Evolutionary conservation across 2,888 invertebrate genomes (phyloP).

Genomic region (Tubulanus polymorphus): DNA sequence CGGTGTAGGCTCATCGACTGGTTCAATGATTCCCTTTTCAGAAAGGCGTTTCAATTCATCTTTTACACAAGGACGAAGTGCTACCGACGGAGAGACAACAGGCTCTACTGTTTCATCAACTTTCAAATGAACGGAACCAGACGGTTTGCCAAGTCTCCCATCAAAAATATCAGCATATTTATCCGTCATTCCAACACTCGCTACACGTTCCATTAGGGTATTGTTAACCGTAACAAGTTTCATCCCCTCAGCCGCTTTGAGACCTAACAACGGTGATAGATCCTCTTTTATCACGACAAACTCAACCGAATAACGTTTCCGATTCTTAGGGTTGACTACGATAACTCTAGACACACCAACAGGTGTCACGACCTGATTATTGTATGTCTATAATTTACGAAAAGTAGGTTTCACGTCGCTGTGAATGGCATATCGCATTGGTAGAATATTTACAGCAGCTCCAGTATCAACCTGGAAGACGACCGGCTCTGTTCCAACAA

Average conservation of each 20-base stretch:
- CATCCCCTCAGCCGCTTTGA: neutral
- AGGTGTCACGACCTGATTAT: neutral
- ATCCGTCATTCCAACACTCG: neutral
- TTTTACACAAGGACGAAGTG: constrained; percentile 10
- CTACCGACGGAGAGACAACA: neutral
- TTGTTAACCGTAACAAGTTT: neutral
- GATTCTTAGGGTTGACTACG: neutral
- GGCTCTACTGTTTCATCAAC: constrained; percentile 12
- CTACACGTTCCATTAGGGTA: neutral
- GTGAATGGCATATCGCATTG: constrained; percentile 4
- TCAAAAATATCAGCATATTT: constrained; percentile 2
- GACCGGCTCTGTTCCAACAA: constrained; percentile 1
- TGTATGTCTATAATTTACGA: neutral
- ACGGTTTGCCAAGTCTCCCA: neutral
- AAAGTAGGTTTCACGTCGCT: neutral
- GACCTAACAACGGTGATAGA: neutral
- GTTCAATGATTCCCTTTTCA: constrained; percentile 10
- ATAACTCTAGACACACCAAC: neutral
- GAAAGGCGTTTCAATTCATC: constrained; percentile 9
- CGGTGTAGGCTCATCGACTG: constrained; percentile 17
- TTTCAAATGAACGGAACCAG: neutral
- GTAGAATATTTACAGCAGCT: constrained; percentile 11
- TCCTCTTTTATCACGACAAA: neutral
- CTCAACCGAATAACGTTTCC: neutral
- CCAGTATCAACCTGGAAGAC: constrained; percentile 16